phyloP scores from a whole-genome alignment of 2,113 vertebrate species.

The Gambusia affinis region DNA sequence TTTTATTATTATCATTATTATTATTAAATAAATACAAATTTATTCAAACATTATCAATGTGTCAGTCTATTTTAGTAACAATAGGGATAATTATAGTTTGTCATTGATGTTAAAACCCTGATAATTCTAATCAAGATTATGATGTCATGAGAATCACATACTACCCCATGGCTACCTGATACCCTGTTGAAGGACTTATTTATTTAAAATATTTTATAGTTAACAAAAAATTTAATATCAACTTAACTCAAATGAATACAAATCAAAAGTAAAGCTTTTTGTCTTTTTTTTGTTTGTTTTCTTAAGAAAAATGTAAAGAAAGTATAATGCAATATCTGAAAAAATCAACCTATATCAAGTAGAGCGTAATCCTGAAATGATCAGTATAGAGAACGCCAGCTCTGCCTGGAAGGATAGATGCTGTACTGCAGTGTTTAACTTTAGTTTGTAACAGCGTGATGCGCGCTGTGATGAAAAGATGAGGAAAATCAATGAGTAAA shows the following conservation, averaged over 20 bases:
- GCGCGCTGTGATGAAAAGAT: constrained; percentile 20
- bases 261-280: constrained; percentile 10
- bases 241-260: neutral
- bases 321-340: neutral
- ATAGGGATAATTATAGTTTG: no score
- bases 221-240: neutral
- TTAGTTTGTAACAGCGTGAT: neutral
- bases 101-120: no score
- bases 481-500: constrained; percentile 25
- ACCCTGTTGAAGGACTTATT: neutral
- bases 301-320: constrained; percentile 5
- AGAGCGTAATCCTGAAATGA: constrained; percentile 46
- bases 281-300: no score
- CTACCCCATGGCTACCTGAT: neutral
- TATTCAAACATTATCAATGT: no score
- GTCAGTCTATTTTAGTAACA: no score
- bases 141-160: neutral
- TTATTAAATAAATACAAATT: no score
- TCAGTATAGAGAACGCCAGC: constrained; percentile 34
- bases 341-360: constrained; percentile 34
- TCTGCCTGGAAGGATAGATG: constrained; percentile 21
- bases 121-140: neutral
- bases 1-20: no score
- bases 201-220: neutral
- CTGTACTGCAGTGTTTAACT: constrained; percentile 9